A percentile compares a stretch with the other conserved stretches of the same genome.
Evolutionary conservation across 1,140 invertebrate genomes (phyloP).

Genomic region (Pentalonia nigronervosa): DNA sequence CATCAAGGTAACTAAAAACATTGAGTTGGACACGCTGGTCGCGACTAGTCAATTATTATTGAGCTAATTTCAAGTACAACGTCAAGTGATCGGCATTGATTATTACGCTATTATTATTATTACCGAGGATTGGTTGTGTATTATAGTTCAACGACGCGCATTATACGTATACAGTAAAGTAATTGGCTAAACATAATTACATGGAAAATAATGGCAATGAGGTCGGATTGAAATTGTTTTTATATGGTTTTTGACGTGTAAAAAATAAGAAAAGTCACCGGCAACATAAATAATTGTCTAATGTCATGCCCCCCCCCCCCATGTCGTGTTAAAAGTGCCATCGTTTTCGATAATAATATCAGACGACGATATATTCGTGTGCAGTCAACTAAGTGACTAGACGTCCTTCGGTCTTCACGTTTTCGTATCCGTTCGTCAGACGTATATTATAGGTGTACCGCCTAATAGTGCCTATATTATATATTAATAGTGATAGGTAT

Average conservation of each 20-base stretch:
- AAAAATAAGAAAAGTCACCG: not conserved
- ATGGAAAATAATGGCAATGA: not conserved
- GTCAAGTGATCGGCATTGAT: not conserved
- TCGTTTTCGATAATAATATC: slow-evolving; percentile 22
- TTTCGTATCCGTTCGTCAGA: not conserved
- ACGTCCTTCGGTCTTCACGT: slow-evolving; percentile 22
- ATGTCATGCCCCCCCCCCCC: not conserved
- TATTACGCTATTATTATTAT: not conserved
- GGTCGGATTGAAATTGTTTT: not conserved
- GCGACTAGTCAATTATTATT: too few relatives aligned
- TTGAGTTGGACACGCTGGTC: not conserved
- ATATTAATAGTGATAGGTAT: not conserved
- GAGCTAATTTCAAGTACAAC: slow-evolving; percentile 26
- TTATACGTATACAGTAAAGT: not conserved
- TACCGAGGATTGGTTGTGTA: not conserved
- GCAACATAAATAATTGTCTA: not conserved
- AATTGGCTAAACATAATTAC: not conserved
- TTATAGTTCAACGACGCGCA: not conserved
- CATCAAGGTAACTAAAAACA: not conserved
- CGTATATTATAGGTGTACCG: not conserved
- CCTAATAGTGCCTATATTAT: not conserved
- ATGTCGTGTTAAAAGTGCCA: not conserved
- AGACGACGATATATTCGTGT: slow-evolving; percentile 1
- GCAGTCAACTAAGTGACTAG: not conserved
- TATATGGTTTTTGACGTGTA: not conserved